Conservation (phyloP, 92 coral and sea anemone genomes). For the Heliopora coerulea region DNA sequence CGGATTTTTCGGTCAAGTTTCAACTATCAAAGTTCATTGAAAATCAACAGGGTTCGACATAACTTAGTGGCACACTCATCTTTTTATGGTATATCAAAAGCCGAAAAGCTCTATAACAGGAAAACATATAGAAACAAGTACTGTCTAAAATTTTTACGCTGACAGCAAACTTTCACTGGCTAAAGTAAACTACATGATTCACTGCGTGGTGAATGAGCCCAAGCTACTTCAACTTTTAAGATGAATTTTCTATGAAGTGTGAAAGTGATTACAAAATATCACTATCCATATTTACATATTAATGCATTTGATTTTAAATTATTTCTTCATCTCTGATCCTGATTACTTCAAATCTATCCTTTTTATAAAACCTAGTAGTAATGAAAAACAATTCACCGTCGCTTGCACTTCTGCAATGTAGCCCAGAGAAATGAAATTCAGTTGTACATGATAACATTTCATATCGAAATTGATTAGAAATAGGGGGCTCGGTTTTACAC, state of each 20-base stretch:
- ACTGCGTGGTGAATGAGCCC: too few species aligned
- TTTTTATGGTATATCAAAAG: constrained; percentile 12
- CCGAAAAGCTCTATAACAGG: constrained; percentile 15
- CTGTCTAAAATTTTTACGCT: not conserved
- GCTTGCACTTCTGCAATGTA: too few species aligned
- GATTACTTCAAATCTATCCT: constrained; percentile 9
- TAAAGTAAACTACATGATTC: too few species aligned
- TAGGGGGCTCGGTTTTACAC: too few species aligned
- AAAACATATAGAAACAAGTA: not conserved
- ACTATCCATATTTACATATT: constrained; percentile 20
- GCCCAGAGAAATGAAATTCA: too few species aligned
- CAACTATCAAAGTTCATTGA: constrained; percentile 37
- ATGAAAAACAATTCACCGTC: not conserved
- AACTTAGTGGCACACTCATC: constrained; percentile 15
- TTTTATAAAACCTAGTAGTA: not conserved
- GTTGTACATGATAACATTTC: too few species aligned
- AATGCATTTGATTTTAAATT: constrained; percentile 37
- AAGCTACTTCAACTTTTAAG: too few species aligned
- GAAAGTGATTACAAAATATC: not conserved
- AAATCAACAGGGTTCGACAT: constrained; percentile 37
- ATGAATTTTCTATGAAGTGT: not conserved
- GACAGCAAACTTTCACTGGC: not conserved
- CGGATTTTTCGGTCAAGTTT: constrained; percentile 37
- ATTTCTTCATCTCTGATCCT: constrained; percentile 25
- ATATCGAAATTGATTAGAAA: too few species aligned